Evolutionary conservation across 2,888 invertebrate genomes (phyloP), one percentile per base, ranked within the genome.

Genomic region (Rambutsinella grinnellia): DNA sequence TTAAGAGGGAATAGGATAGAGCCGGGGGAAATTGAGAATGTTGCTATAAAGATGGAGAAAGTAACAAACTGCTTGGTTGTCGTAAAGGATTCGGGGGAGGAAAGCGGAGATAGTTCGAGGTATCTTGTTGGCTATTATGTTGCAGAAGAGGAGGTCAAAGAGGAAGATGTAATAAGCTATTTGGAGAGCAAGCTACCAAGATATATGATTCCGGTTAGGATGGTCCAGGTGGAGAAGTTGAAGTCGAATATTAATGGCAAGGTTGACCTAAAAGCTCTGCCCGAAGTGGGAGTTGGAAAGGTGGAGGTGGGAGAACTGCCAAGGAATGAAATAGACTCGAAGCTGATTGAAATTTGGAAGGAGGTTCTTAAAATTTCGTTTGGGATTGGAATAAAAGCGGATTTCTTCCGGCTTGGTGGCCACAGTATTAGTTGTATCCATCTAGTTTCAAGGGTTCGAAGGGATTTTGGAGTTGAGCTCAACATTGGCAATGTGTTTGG

Each of bases 1-100:
- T 91, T 94, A 67, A 89, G 95, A 56, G 96, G 96, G 0, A 93
- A 96, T 85, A 88, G 95, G 10, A 94, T 96, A 0, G 95, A 96
- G 85, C 88, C 95, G 57, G 90, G 91, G 1, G 96, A 96, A 88
- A 92, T 96, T 0, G 95, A 96, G 84, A 90, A 91, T 76, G 92
- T 92, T 5, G 90, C 94, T 0, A 87, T 88, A 46, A 88, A 89
- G 2, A 87, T 92, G 3, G 88, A 90, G 0, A 90, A 90, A 2
- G 90, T 95, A 2, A 92, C 94, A n/a, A 93, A 93, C 86, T 91
- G 90, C 8, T 91, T 93, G 0, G 93, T 94, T 0, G 88, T 95
- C 1, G 94, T 94, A 86, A 93, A 94, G 85, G 92, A 92, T 62
- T 89, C 93, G 6, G 15, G 15, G 17, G 51, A 17, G 17, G 51